Percentiles rank a stretch among this genome's conserved stretches.
Evolutionary conservation across 2,113 vertebrate genomes (phyloP).

Genomic region (Heteronetta atricapilla): DNA sequence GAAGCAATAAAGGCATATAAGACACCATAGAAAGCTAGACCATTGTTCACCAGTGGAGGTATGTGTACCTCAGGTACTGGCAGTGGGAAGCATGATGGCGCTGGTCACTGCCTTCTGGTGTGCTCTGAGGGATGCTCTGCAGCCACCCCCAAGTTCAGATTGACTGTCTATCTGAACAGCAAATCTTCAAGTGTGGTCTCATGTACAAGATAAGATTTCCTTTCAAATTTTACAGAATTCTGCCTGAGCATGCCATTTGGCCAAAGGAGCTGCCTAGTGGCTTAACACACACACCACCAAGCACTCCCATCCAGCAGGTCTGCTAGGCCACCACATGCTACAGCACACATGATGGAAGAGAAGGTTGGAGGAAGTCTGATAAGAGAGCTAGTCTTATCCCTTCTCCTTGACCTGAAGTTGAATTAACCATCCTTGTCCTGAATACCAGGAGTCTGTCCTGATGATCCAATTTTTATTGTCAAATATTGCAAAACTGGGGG

Average conservation of each 20-base stretch:
- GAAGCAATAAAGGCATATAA: not conserved
- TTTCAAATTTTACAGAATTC: not conserved
- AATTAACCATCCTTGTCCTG: not conserved
- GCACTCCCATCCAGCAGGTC: not conserved
- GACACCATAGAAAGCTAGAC: not conserved
- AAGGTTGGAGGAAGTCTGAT: not conserved
- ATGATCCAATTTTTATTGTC: not conserved
- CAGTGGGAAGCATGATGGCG: not conserved
- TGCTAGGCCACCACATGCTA: accelerated
- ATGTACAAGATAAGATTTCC: not conserved
- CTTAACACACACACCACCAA: not conserved
- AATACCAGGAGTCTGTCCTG: not conserved
- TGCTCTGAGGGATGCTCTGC: not conserved
- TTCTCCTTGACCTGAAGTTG: not conserved
- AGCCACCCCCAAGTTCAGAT: not conserved
- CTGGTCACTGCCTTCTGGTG: not conserved
- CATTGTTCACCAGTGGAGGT: not conserved
- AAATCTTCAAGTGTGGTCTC: not conserved
- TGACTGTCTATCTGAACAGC: not conserved
- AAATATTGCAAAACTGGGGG: not conserved
- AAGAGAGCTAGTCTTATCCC: not conserved
- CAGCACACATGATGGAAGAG: not conserved
- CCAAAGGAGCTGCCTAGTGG: not conserved
- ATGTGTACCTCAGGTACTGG: not conserved
- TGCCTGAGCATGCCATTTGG: not conserved